These are phyloP conservation scores for Cyrtonyx montezumae DNA, from an alignment of 2,113 vertebrate species.

Conservation along the genomic window DNA sequence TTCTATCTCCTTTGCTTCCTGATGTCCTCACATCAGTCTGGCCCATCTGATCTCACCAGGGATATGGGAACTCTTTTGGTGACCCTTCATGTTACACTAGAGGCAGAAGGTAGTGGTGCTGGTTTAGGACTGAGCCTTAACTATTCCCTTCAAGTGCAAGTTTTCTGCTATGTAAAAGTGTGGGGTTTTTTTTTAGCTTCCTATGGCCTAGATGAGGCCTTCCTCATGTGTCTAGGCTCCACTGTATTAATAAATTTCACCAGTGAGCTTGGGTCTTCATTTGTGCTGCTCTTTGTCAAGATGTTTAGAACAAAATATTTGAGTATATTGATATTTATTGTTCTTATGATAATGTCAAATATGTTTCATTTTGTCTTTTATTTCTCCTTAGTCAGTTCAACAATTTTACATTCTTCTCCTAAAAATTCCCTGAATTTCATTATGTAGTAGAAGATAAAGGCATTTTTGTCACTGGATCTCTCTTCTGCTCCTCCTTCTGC, in stretches of 20 bases:
- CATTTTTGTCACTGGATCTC: neutral
- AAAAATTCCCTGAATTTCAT: neutral
- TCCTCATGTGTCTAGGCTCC: neutral
- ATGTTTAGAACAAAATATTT: neutral
- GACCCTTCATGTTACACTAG: fast-evolving
- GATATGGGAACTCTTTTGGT: neutral
- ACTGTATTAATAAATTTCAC: neutral
- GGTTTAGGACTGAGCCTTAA: neutral
- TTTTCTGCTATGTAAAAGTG: fast-evolving
- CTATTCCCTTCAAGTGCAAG: neutral
- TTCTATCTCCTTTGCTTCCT: neutral
- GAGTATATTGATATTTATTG: neutral
- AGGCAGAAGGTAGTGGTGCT: neutral
- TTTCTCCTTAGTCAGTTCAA: neutral
- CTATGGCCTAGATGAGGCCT: fast-evolving
- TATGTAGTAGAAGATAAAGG: neutral
- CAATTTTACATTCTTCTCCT: neutral
- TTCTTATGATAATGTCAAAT: neutral
- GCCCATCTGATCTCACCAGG: neutral
- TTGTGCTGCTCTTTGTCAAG: neutral
- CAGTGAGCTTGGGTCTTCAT: neutral
- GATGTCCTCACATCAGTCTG: neutral
- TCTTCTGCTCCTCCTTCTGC: neutral
- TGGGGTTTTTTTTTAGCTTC: neutral
- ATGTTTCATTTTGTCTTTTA: neutral